Conservation (phyloP, 2,797 vertebrate species). For the Bufotes viridis region DNA sequence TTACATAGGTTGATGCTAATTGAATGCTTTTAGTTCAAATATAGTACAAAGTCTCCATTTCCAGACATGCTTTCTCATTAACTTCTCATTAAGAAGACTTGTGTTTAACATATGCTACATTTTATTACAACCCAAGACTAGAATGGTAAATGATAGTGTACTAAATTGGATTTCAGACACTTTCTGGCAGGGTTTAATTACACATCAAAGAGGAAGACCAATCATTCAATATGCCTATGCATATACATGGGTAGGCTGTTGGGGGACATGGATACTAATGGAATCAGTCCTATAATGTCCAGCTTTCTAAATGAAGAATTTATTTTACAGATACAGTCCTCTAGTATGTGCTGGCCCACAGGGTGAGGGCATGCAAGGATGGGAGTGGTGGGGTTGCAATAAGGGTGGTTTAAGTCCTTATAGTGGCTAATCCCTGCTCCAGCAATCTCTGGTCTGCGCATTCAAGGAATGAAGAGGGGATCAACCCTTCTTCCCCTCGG, state of each 20-base stretch:
- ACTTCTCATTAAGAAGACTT: slow-evolving; percentile 78
- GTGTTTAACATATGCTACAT: slow-evolving; percentile 72
- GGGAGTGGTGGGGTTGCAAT: too few species aligned
- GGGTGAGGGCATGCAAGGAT: too few species aligned
- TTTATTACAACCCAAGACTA: slow-evolving; percentile 33
- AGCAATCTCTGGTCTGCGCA: too few species aligned
- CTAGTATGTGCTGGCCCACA: too few species aligned
- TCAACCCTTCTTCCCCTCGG: too few species aligned
- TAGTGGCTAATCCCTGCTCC: too few species aligned
- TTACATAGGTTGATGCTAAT: slow-evolving; percentile 79
- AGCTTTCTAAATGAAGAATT: not conserved
- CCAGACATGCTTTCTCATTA: slow-evolving; percentile 74
- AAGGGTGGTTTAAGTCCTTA: too few species aligned
- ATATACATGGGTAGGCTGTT: not conserved
- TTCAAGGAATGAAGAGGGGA: too few species aligned
- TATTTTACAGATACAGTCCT: not conserved
- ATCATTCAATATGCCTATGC: not conserved
- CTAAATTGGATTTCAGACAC: slow-evolving; percentile 37
- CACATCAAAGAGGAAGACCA: slow-evolving; percentile 7
- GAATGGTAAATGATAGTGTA: slow-evolving; percentile 35
- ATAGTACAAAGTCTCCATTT: slow-evolving; percentile 70
- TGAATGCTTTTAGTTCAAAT: slow-evolving; percentile 69
- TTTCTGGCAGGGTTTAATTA: slow-evolving; percentile 30
- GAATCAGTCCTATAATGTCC: too few species aligned
- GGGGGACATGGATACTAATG: not conserved